Percentiles rank a stretch among this genome's conserved stretches.
Evolutionary conservation across 2,113 vertebrate species (phyloP).

Genomic region (Prunella himalayana): DNA sequence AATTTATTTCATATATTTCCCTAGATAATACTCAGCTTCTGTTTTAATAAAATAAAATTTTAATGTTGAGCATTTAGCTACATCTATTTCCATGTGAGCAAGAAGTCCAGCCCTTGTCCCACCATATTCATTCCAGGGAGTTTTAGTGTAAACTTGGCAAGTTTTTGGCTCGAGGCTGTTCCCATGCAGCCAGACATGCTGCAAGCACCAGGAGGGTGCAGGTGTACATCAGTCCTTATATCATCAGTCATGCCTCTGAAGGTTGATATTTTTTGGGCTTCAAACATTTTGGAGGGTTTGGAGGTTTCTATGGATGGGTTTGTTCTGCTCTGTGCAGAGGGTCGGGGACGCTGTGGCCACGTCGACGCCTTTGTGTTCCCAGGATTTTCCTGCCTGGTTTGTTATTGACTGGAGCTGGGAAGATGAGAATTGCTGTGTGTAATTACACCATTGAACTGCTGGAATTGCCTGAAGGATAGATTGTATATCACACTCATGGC

Average conservation of each 20-base stretch:
- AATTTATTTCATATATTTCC: neutral
- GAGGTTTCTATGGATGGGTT: neutral
- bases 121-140: neutral
- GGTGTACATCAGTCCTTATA: neutral
- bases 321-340: neutral
- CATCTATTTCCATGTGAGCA: neutral
- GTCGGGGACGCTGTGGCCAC: fast-evolving
- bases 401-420: neutral
- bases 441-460: constrained; percentile 33
- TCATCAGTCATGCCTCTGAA: neutral
- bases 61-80: neutral
- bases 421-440: constrained; percentile 21
- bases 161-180: neutral
- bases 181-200: fast-evolving
- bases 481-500: neutral
- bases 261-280: neutral
- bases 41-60: neutral
- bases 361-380: neutral
- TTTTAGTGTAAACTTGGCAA: neutral
- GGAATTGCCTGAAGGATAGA: constrained; percentile 32
- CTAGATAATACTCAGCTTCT: neutral
- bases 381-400: neutral
- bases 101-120: neutral
- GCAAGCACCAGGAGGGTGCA: neutral
- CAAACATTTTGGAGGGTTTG: neutral